These are phyloP conservation scores for Pterobdella sp. DNA, from an alignment of 2,888 invertebrate species.

Conservation along the genomic window DNA sequence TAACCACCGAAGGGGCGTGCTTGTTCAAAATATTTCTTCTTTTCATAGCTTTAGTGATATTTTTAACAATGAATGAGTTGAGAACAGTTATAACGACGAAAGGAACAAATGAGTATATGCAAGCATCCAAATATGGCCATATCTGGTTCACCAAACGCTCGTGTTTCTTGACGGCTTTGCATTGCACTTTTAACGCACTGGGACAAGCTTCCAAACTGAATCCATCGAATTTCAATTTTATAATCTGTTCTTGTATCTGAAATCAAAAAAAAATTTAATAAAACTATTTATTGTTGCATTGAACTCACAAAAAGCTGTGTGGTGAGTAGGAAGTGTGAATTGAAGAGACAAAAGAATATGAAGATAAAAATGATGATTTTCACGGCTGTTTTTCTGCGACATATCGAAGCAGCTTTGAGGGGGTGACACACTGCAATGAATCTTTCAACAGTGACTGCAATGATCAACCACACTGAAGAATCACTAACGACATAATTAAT, in stretches of 20 bases:
- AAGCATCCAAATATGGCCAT: conserved; percentile 47
- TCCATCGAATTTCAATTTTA: neutral
- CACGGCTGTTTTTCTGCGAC: conserved; percentile 43
- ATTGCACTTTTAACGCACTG: conserved; percentile 35
- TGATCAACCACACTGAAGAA: conserved; percentile 41
- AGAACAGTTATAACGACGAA: conserved; percentile 44
- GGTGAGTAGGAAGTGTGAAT: conserved; percentile 47
- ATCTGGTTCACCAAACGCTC: conserved; percentile 39
- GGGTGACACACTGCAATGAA: conserved; percentile 45
- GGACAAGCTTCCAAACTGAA: conserved; percentile 22
- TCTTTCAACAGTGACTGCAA: conserved; percentile 38
- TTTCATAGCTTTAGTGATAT: conserved; percentile 40
- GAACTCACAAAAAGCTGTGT: conserved; percentile 33
- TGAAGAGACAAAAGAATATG: conserved; percentile 41
- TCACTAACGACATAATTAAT: conserved; percentile 45
- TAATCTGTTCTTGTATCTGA: neutral
- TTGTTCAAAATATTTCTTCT: conserved; percentile 2
- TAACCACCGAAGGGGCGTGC: neutral
- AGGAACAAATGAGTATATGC: conserved; percentile 46
- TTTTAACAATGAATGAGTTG: conserved; percentile 46
- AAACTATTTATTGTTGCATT: no score
- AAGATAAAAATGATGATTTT: conserved; percentile 39
- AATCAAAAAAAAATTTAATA: no score
- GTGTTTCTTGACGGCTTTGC: conserved; percentile 35
- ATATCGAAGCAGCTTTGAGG: conserved; percentile 43